phyloP scores from a whole-genome alignment of 2,888 invertebrate species.

The Athrips mouffetella region DNA sequence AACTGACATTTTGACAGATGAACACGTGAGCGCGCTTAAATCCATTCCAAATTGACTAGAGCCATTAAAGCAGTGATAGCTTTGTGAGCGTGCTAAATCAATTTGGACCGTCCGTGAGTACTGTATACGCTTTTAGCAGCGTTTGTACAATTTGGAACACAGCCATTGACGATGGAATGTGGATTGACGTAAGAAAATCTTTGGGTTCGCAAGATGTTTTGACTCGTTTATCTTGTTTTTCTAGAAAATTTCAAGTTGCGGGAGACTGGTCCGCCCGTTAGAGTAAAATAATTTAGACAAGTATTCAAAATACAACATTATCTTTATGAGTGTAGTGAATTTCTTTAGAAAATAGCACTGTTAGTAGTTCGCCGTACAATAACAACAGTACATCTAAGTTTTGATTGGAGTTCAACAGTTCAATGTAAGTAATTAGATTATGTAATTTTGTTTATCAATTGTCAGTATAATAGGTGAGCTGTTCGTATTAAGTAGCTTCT shows the following conservation, averaged over 20 bases:
- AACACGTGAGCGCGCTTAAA: no score
- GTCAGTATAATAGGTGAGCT: neutral
- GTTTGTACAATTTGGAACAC: no score
- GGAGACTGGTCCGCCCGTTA: neutral
- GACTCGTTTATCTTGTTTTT: conserved; percentile 14
- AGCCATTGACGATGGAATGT: no score
- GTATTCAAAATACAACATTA: neutral
- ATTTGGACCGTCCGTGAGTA: no score
- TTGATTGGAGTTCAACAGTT: conserved; percentile 15
- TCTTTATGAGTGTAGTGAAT: neutral
- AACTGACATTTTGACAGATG: conserved; percentile 7
- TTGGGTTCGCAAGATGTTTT: no score
- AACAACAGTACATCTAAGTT: neutral
- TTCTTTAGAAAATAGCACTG: neutral
- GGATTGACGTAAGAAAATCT: neutral
- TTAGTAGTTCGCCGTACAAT: neutral
- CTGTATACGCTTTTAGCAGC: no score
- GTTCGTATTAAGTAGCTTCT: neutral
- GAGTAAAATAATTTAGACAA: neutral
- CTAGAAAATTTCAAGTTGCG: conserved; percentile 4
- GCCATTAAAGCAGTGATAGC: no score
- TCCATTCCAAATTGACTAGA: no score
- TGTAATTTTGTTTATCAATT: conserved; percentile 11
- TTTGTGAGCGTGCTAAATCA: no score
- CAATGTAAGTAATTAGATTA: conserved; percentile 15